These are phyloP conservation scores for Helobdella robusta DNA, from an alignment of 2,888 invertebrate genomes.

Conservation along the genomic window DNA sequence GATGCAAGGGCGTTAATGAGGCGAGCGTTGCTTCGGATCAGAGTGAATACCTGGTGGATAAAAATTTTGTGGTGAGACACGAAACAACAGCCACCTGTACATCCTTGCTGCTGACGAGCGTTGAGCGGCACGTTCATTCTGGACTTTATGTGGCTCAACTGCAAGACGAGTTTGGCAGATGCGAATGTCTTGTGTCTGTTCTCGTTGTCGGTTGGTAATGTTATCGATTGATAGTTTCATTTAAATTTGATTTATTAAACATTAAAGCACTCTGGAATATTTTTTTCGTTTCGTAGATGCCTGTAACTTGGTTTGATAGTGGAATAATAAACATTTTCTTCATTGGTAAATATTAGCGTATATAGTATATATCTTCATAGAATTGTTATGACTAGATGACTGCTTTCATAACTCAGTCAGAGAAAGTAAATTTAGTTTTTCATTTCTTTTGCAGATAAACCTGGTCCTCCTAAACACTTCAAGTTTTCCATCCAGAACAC, in stretches of 20 bases:
- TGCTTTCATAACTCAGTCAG: too few relatives aligned
- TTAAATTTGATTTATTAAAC: background rate
- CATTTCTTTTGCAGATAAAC: conserved; percentile 57
- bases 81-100: conserved; percentile 34
- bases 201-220: conserved; percentile 55
- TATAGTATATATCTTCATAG: too few relatives aligned
- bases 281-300: too few relatives aligned
- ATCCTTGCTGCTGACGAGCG: conserved; percentile 32
- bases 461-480: conserved; percentile 57
- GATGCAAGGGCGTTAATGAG: conserved; percentile 7
- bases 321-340: too few relatives aligned
- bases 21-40: background rate
- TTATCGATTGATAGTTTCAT: too few relatives aligned
- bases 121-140: conserved; percentile 23
- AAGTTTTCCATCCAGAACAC: conserved; percentile 40
- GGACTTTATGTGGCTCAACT: conserved; percentile 35
- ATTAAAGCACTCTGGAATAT: background rate
- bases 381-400: too few relatives aligned
- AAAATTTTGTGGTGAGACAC: background rate
- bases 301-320: too few relatives aligned
- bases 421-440: background rate
- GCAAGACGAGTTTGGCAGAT: conserved; percentile 34
- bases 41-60: background rate
- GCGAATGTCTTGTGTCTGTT: conserved; percentile 30
- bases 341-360: too few relatives aligned